Percentiles rank a stretch among this genome's conserved stretches.
phyloP scores from a whole-genome alignment of 2,113 vertebrate species.

The Gallinago jamesoni region DNA sequence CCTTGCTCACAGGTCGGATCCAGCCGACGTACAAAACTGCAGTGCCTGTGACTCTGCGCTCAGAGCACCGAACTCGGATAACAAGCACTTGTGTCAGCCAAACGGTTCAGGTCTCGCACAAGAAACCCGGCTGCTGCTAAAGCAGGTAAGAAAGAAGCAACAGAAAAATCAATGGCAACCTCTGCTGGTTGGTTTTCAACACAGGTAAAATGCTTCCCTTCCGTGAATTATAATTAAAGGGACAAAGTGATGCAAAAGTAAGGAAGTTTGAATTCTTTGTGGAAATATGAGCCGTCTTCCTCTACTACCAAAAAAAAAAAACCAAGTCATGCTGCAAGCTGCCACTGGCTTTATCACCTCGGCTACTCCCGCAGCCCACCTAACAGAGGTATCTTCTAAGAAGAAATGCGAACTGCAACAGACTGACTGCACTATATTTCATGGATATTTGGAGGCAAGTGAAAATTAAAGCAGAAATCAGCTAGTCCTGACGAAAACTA shows the following conservation, averaged over 20 bases:
- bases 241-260: neutral
- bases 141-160: neutral
- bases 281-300: neutral
- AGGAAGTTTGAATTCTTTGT: neutral
- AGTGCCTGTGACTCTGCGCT: neutral
- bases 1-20: neutral
- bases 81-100: neutral
- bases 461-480: neutral
- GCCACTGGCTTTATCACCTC: neutral
- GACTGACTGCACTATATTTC: neutral
- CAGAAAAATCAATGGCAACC: slow-evolving; percentile 11
- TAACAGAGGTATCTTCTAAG: neutral
- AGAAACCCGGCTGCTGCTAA: neutral
- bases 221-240: neutral
- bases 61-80: neutral
- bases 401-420: neutral
- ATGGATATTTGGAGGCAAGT: rapidly evolving
- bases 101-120: neutral
- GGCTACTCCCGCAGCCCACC: neutral
- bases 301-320: no score
- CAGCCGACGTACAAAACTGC: neutral
- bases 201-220: neutral
- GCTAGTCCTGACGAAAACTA: neutral
- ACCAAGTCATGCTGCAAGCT: neutral
- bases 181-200: neutral